phyloP scores from a whole-genome alignment of 2,113 vertebrate genomes.

The Psittacula cyanocephala region DNA sequence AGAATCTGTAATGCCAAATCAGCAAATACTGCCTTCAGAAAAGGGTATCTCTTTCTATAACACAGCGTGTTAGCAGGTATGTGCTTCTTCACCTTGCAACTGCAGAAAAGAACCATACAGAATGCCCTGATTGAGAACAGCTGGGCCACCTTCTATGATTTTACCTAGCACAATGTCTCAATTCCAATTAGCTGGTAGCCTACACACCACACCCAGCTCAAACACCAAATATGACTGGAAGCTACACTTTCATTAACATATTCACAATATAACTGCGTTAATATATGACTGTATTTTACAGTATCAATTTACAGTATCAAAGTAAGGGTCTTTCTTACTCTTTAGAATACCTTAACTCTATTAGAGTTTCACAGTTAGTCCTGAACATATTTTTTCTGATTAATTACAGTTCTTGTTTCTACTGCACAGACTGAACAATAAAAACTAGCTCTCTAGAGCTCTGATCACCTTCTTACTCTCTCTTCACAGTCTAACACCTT shows the following conservation, averaged over 20 bases:
- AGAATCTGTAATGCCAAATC: not conserved
- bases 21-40: not conserved
- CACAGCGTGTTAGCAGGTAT: not conserved
- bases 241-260: not conserved
- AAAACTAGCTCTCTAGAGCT: not conserved
- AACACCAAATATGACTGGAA: not conserved
- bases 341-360: not conserved
- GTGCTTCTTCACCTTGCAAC: not conserved
- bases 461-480: not conserved
- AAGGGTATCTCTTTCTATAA: not conserved
- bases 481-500: not conserved
- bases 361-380: not conserved
- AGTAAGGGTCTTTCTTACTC: not conserved
- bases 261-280: not conserved
- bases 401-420: not conserved
- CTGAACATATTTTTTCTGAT: not conserved
- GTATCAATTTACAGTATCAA: not conserved
- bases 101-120: not conserved
- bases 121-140: not conserved
- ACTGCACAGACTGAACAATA: not conserved
- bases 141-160: not conserved
- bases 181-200: not conserved
- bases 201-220: not conserved
- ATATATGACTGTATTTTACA: not conserved
- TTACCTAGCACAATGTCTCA: not conserved